Base-by-base conservation (phyloP, 2,797 vertebrate genomes). In the Notolabrus celidotus region DNA sequence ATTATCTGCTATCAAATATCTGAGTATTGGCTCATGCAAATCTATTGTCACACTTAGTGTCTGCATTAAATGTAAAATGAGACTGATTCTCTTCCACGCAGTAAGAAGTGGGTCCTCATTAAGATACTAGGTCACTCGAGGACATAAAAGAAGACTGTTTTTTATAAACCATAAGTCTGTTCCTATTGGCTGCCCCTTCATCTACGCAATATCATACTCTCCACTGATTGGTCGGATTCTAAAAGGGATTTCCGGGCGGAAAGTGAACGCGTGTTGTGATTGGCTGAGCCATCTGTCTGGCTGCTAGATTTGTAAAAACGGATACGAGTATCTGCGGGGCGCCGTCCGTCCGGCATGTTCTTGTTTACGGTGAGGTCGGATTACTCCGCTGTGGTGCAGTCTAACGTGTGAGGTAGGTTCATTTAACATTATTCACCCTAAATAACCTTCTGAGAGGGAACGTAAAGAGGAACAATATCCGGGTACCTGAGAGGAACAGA, bases 281-380 rank as follows among this genome's bases (percentile, higher is more conserved):
- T 92, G 91, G 91, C 4, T 0, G 47, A 61, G 9, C 41, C 10
- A 29, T 4, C 57, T 51, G 80, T 84, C 80, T 66, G 41, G 36
- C 36, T 16, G 51, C 47, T 29, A 14, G 57, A 52, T 80, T 87
- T 72, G 65, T 77, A 77, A 51, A 83, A 89, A 79, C 85, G 61
- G 72, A 80, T 63, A 47, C n/a, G 12, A 58, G 45, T 64, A 36
- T 58, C 59, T 52, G 83, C 55, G 33, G 84, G 86, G 78, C 87
- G 85, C 88, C 79, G 89, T 90, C 79, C 81, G 77, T 90, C 79
- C 81, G 77, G 80, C 82, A 68, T 74, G 87, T 55, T n/a, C 43
- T 84, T 87, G 80, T 89, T 91, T 89, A 89, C 80, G 53, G 55
- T 64, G 77, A 76, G 67, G 46, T 68, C 2, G 63, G 74, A 62